Evolutionary conservation across 2,797 vertebrate genomes (phyloP).

Genomic region (Xenops minutus): DNA sequence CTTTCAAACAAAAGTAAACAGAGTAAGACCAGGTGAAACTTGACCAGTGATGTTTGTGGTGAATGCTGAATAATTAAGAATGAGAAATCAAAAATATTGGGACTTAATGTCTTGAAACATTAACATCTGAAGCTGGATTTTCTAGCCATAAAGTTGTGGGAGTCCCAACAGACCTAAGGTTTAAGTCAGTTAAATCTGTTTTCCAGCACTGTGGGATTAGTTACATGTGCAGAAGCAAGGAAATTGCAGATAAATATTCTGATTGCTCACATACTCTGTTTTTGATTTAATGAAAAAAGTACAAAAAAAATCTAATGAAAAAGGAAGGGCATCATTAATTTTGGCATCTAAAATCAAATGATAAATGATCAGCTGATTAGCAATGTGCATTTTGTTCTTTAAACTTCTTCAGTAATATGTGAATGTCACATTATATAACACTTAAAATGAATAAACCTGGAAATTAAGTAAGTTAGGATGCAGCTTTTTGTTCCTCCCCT

Average conservation of each 20-base stretch:
- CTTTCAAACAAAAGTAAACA: background rate
- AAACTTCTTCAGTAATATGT: slow-evolving; percentile 62
- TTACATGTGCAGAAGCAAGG: background rate
- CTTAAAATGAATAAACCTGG: slow-evolving; percentile 58
- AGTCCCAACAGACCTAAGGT: background rate
- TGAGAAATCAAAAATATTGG: background rate
- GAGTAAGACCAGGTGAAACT: background rate
- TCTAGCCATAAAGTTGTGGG: background rate
- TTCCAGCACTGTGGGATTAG: background rate
- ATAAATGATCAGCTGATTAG: slow-evolving; percentile 71
- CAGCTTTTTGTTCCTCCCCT: slow-evolving; percentile 55
- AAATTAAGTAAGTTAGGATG: slow-evolving; percentile 61
- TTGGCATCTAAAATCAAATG: slow-evolving; percentile 59
- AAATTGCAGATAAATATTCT: background rate
- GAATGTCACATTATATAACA: slow-evolving; percentile 69
- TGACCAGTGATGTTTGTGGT: background rate
- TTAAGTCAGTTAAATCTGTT: background rate
- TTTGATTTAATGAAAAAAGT: slow-evolving; percentile 38
- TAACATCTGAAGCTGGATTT: background rate
- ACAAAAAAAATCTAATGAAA: slow-evolving; percentile 26
- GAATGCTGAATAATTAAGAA: background rate
- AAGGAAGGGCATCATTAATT: slow-evolving; percentile 66
- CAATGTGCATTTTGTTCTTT: slow-evolving; percentile 57
- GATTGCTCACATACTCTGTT: background rate
- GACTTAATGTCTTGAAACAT: background rate